Evolutionary conservation across 2,888 invertebrate genomes (phyloP), one percentile per base, ranked within the genome.

Genomic region (Lepeophtheirus nordmannii): DNA sequence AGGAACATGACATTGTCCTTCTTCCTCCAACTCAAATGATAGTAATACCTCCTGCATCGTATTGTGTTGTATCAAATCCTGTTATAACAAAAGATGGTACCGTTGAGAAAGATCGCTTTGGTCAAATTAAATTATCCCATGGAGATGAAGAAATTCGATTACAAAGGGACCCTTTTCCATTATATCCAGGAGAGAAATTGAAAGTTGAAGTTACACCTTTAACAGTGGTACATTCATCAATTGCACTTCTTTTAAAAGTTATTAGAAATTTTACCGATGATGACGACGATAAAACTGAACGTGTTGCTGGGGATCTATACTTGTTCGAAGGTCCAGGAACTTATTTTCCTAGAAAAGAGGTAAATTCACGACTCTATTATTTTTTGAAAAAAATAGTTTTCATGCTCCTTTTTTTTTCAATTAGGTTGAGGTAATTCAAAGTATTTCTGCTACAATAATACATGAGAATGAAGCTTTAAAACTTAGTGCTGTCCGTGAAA

Each of bases 251-350:
- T 37, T 71, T 79, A 17, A 71, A 74, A 67, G 76, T 78, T 11
- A 70, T 75, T 14, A 69, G 78, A 10, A 78, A 78, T 70, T 77
- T 76, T 72, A 74, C 74, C 59, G 75, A 75, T 67, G 53, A 46
- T 5, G 75, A 73, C 12, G 53, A 46, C 2, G 75, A 73, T 12
- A 70, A 70, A 57, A 68, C 71, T 17, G 70, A 75, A 68, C 69
- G 76, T 67, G 73, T 73, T 12, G 78, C 78, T 61, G 78, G 78
- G 2, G 78, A 79, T 71, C 78, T 78, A 70, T 79, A 78, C 78
- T 72, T 79, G 39, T 79, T 79, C 72, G 77, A 78, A 70, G 78
- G 62, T 22, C 1, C 70, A 76, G 77, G 77, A 7, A 78, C 78
- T 1, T 79, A 78, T 71, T 76, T 77, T 69, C 78, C 78, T 7